Conservation (phyloP, 2,888 invertebrate species). For the Oscheius sp. region DNA sequence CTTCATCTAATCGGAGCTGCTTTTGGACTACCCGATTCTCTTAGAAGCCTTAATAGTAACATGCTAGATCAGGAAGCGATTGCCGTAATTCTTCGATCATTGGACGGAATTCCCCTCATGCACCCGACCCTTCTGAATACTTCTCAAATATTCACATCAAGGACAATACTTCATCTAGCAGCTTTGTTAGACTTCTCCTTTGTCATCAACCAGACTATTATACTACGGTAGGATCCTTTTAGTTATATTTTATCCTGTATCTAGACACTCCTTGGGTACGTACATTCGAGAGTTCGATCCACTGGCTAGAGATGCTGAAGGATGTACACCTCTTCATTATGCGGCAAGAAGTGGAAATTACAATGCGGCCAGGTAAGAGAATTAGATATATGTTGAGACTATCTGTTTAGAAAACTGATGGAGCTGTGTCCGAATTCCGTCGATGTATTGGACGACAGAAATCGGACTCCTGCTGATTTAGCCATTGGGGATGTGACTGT, state of each 20-base stretch:
- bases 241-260: too few relatives aligned
- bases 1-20: conserved; percentile 34
- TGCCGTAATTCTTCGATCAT: conserved; percentile 9
- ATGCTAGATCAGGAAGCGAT: conserved; percentile 20
- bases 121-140: conserved; percentile 28
- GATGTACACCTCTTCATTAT: conserved; percentile 82
- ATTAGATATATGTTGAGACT: background rate
- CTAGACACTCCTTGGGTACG: too few relatives aligned
- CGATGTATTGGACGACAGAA: conserved; percentile 48
- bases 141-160: conserved; percentile 34
- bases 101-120: conserved; percentile 22
- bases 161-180: conserved; percentile 82
- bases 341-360: conserved; percentile 29
- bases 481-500: conserved; percentile 29
- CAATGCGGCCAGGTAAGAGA: conserved; percentile 19
- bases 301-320: conserved; percentile 86
- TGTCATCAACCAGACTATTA: conserved; percentile 77
- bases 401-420: conserved; percentile 11
- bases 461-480: conserved; percentile 44
- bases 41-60: conserved; percentile 5
- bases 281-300: conserved; percentile 92
- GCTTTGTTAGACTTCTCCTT: conserved; percentile 86
- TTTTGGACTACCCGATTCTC: conserved; percentile 12
- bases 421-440: conserved; percentile 24
- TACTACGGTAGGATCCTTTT: conserved; percentile 1